Evolutionary conservation across 1,140 invertebrate species (phyloP).

Genomic region (Bicyclus anynana): DNA sequence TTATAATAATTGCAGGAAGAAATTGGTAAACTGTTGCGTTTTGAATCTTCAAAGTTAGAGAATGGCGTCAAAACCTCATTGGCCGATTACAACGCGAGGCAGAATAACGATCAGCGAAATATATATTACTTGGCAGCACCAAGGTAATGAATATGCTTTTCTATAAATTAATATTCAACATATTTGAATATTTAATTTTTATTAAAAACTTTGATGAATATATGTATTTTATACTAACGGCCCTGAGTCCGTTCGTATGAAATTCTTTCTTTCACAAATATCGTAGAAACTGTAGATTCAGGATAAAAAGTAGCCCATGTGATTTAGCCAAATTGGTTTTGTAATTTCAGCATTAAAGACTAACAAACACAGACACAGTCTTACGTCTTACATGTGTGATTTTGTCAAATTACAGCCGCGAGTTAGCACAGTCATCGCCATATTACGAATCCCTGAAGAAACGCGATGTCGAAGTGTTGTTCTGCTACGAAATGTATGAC

Average conservation of each 20-base stretch:
- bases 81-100: constrained; percentile 89
- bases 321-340: no score
- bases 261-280: no score
- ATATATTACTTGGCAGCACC: constrained; percentile 97
- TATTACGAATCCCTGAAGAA: constrained; percentile 96
- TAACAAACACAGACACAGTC: no score
- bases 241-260: no score
- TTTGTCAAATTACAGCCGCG: constrained; percentile 79
- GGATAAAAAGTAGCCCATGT: no score
- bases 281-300: no score
- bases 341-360: no score
- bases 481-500: constrained; percentile 97
- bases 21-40: constrained; percentile 92
- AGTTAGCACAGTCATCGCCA: constrained; percentile 93
- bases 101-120: constrained; percentile 88
- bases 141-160: constrained; percentile 78
- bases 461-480: constrained; percentile 93
- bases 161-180: background rate
- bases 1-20: constrained; percentile 84
- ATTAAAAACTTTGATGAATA: no score
- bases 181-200: no score
- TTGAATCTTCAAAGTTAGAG: constrained; percentile 91
- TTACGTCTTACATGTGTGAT: no score
- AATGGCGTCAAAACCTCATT: constrained; percentile 88
- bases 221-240: no score